phyloP scores from a whole-genome alignment of 2,888 invertebrate genomes.

The Spilarctia lutea region DNA sequence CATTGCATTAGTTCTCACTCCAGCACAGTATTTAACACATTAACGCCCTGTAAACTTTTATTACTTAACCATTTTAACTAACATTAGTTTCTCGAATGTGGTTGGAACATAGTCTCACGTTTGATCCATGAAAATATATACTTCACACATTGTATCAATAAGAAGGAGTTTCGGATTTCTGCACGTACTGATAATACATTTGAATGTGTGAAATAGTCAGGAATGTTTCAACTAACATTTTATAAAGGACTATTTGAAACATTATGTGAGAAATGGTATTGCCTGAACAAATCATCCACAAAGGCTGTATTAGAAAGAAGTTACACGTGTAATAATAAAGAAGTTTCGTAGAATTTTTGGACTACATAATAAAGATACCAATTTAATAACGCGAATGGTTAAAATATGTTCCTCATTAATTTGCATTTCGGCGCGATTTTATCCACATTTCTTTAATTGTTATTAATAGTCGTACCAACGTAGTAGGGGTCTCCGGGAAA shows the following conservation, averaged over 20 bases:
- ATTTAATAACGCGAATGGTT: constrained; percentile 43
- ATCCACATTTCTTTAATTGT: constrained; percentile 54
- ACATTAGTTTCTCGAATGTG: constrained; percentile 42
- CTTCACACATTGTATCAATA: constrained; percentile 50
- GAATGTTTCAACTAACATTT: not conserved
- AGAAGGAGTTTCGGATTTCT: constrained; percentile 33
- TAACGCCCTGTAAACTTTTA: constrained; percentile 45
- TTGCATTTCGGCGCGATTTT: constrained; percentile 47
- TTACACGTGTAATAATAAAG: constrained; percentile 1
- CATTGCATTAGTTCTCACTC: constrained; percentile 15
- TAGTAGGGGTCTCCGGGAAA: constrained; percentile 72
- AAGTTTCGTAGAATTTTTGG: not conserved
- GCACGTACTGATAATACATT: constrained; percentile 38
- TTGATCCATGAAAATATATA: constrained; percentile 48
- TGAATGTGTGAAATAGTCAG: constrained; percentile 18
- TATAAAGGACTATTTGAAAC: not conserved
- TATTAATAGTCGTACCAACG: constrained; percentile 57
- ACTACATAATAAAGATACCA: constrained; percentile 38
- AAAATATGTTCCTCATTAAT: constrained; percentile 50
- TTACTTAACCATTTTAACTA: constrained; percentile 45
- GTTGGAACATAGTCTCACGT: constrained; percentile 50
- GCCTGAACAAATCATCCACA: not conserved
- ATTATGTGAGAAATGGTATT: not conserved
- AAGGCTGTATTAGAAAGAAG: not conserved
- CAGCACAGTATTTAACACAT: constrained; percentile 40